Evolutionary conservation across 2,113 vertebrate species (phyloP), one percentile per base, ranked within the genome.

Genomic region (Apodemus sylvaticus): DNA sequence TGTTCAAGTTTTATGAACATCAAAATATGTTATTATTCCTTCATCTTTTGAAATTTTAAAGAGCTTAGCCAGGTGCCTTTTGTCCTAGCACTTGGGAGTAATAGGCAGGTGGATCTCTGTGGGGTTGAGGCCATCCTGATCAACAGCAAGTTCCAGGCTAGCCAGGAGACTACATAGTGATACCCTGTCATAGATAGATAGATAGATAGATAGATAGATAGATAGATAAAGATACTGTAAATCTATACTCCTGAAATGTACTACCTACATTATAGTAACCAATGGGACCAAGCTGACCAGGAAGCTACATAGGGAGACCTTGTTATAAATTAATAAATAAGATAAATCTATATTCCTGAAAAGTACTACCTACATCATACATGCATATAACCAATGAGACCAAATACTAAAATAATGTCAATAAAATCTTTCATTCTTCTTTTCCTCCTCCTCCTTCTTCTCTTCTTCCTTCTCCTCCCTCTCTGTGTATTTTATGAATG

Each of bases 1-100:
- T 94, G 9, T 95, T 96, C 91, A 95, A 89, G 90, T 82, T 90
- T 66, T 64, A 36, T 42, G 55, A 83, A 12, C 90, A 48, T 79
- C 64, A 73, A 39, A 85, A 89, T 90, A 48, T 73, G 79, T 88
- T 22, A 16, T 81, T 89, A 62, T 74, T 94, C 29, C 53, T 86
- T 31, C 14, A 62, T 95, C 14, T 70, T 74, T 89, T 45, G 82
- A 78, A 77, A 68, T 79, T 76, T 39, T 90, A 51, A 90, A 76
- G 79, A 62, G 13, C n/a, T 85, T 14, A 19, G 12, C n/a, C 81
- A 62, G 55, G 24, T 83, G 13, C n/a, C n/a, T 19, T 83, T 83
- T 62, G 8, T 83, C 58, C 81, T 83, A 62, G 36, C n/a, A 62
- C 81, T 62, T 62, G 81, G 58, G 24, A 83, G 24, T 31, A 45